phyloP scores from a whole-genome alignment of 2,797 vertebrate species.

The Sebastes cheni region DNA sequence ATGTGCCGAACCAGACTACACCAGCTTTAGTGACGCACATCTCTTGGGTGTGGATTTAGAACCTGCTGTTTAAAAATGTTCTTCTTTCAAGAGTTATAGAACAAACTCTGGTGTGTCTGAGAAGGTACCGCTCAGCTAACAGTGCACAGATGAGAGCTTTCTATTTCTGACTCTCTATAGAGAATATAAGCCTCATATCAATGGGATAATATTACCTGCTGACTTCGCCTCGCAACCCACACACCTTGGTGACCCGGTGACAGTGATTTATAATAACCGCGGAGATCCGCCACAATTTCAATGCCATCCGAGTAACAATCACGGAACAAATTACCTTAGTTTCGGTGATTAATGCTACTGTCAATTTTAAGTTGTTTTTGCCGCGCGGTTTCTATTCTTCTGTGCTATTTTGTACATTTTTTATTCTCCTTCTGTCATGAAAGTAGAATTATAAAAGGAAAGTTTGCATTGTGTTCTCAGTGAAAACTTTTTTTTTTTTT shows the following conservation, averaged over 20 bases:
- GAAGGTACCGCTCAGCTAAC: not conserved
- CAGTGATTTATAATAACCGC: constrained; percentile 22
- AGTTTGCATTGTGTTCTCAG: constrained; percentile 49
- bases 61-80: constrained; percentile 4
- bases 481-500: constrained; percentile 24
- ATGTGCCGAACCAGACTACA: constrained; percentile 16
- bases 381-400: not conserved
- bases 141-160: constrained; percentile 19
- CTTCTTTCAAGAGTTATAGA: not conserved
- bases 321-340: not conserved
- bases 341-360: constrained; percentile 1
- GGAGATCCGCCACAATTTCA: constrained; percentile 1
- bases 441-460: constrained; percentile 21
- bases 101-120: not conserved
- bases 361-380: not conserved
- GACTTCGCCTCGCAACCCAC: constrained; percentile 5
- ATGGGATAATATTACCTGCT: constrained; percentile 11
- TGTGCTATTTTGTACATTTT: not conserved
- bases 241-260: constrained; percentile 7
- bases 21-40: not conserved
- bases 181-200: not conserved
- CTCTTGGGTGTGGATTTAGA: constrained; percentile 25
- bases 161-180: constrained; percentile 27
- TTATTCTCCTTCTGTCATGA: not conserved
- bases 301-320: not conserved